phyloP scores from a whole-genome alignment of 2,888 invertebrate genomes.

The Disparrhopalites patrizii region DNA sequence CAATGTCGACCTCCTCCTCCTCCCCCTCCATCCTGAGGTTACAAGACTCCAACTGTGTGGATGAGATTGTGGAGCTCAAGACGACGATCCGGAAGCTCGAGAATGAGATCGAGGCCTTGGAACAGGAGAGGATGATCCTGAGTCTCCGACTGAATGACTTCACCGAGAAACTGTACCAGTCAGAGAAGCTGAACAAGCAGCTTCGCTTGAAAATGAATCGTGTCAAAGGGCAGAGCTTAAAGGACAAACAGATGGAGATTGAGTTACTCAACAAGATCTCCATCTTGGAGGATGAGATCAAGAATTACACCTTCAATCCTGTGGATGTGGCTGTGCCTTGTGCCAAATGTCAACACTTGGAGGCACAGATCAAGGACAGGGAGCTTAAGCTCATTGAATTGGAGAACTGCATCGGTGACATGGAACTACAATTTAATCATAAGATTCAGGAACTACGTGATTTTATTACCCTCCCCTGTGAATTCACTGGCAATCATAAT shows the following conservation, averaged over 20 bases:
- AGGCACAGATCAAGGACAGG: conserved; percentile 59
- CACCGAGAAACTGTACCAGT: conserved; percentile 48
- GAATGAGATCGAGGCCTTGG: conserved; percentile 57
- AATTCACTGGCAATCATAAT: conserved; percentile 4
- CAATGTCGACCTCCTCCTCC: too few relatives aligned
- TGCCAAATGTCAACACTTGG: conserved; percentile 64
- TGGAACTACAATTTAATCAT: conserved; percentile 43
- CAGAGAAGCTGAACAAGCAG: conserved; percentile 46
- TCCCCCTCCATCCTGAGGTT: conserved; percentile 5
- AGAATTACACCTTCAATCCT: conserved; percentile 33
- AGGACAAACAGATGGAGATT: conserved; percentile 47
- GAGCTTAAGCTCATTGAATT: conserved; percentile 78
- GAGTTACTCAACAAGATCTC: conserved; percentile 46
- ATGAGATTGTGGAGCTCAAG: conserved; percentile 23
- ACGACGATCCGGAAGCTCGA: conserved; percentile 16
- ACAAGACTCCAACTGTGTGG: conserved; percentile 13
- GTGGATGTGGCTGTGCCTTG: conserved; percentile 26
- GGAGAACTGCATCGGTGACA: conserved; percentile 56
- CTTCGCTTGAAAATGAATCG: conserved; percentile 45
- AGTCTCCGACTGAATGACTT: conserved; percentile 45
- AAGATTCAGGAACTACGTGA: conserved; percentile 46
- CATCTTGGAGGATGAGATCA: conserved; percentile 46
- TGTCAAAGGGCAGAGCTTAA: conserved; percentile 47
- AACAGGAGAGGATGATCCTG: conserved; percentile 34
- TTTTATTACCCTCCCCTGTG: conserved; percentile 33